Base-by-base conservation (phyloP, 2,888 invertebrate genomes). In the Caenorhabditis virilis region DNA sequence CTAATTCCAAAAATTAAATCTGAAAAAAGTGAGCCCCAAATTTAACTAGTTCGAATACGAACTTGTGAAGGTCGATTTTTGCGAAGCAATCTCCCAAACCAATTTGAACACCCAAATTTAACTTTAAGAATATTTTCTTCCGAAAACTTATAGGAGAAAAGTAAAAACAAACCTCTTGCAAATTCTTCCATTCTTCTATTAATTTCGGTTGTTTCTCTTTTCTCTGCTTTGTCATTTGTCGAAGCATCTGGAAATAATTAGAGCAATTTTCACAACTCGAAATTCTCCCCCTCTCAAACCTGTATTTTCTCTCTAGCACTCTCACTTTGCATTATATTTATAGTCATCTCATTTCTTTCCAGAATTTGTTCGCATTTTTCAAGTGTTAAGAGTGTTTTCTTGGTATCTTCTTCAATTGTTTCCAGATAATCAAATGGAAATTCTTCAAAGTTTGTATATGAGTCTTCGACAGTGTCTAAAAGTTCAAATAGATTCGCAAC, bases 321-420 rank as follows among this genome's bases (percentile, higher is more conserved):
- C 46, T 80, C 78, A 11, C 57, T 62, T 47, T 80, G 77, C 25
- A 65, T 48, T 27, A 79, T 66, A 33, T 77, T 78, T 57, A 80
- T 73, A 7, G 74, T 80, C 80, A 80, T 80, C 50, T 76, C 74
- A 38, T 74, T 58, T 20, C 59, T 58, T 7, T 62, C 57, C 38
- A 80, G 54, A 4, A 63, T 49, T 15, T 60, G 43, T 15, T 70
- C 66, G 23, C 72, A 73, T 9, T 57, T 47, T 7, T 60, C 59
- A 39, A 79, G 60, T 18, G 67, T 57, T 2, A 33, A 15, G 9
- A 70, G 60, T 41, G 72, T 75, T 45, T 63, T 52, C 70, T 72
- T 61, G 16, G 64, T 49, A 45, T 66, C 47, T 2, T 58, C 27
- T 11, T 69, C 69, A 1, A 64, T 68, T 7, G 39, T 53, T 15